Evolutionary conservation across 2,113 vertebrate genomes (phyloP).

Genomic region (Rhynchopsitta pachyrhyncha): DNA sequence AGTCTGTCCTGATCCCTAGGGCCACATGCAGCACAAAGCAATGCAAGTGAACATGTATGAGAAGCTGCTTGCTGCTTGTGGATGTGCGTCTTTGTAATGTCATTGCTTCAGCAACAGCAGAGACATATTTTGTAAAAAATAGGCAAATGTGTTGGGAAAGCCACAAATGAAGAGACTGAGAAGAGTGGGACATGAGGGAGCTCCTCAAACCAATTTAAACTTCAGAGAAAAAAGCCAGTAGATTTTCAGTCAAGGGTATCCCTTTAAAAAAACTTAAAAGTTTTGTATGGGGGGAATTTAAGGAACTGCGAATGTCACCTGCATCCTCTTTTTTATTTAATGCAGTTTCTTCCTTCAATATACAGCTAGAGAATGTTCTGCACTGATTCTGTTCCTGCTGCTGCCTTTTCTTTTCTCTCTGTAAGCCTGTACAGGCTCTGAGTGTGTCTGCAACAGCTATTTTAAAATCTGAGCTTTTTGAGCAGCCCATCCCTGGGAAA

Average conservation of each 20-base stretch:
- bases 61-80: not conserved
- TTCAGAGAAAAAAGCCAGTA: not conserved
- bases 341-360: not conserved
- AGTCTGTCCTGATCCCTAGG: not conserved
- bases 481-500: slow-evolving; percentile 23
- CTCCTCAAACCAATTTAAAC: not conserved
- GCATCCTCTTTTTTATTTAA: not conserved
- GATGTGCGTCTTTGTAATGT: not conserved
- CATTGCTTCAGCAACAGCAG: not conserved
- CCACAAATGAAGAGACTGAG: not conserved
- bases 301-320: not conserved
- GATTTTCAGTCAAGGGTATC: not conserved
- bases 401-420: slow-evolving; percentile 16
- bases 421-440: not conserved
- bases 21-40: not conserved
- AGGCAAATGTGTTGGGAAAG: not conserved
- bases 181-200: not conserved
- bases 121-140: not conserved
- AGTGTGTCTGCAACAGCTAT: slow-evolving; percentile 35
- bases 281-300: not conserved
- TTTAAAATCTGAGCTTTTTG: slow-evolving; percentile 49
- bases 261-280: not conserved
- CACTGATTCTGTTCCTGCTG: slow-evolving; percentile 7
- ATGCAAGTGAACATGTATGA: not conserved
- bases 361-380: not conserved